Base-by-base conservation (phyloP, 1,140 invertebrate genomes). In the Dinothrombium tinctorium region DNA sequence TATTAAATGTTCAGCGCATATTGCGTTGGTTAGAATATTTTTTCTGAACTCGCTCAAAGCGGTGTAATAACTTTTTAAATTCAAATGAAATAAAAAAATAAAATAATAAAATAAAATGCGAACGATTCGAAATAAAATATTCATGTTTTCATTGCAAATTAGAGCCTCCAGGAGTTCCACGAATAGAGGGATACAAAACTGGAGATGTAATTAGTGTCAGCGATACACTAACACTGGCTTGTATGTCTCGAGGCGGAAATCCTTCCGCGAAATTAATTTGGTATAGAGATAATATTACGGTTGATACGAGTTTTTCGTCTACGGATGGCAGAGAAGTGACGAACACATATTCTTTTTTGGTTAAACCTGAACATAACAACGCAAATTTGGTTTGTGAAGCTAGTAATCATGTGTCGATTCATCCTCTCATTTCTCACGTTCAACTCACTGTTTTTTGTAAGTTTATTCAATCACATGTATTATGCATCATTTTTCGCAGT, bases 201-300 rank as follows among this genome's bases (percentile, higher is more conserved):
- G 78, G 77, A 0, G 80, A 89, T 53, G 70, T 92, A 5, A 44
- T 52, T 9, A 69, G 75, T 17, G 69, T 79, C 24, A 84, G 83
- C 2, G 80, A 90, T 56, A 74, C 71, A 28, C 66, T 94, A 12
- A 81, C 80, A 46, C 65, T 95, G 41, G 71, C 76, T 37, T 96
- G 89, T 62, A 68, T 75, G 48, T 86, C 84, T 38, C 67, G 76
- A 19, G 84, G 84, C 24, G 89, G 89, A 8, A 95, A 96, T 66
- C 89, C 89, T 15, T 74, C 83, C 4, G 83, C 87, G 2, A 75
- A 84, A 54, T 69, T 94, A 2, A 73, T 83, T 44, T 94, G 87
- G 87, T 90, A 78, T 62, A 76, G 79, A 54, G 86, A 89, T 54
- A 72, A 73, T 6, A 72, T 42, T 3, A 32, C 40, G 17, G 43